Base-by-base conservation (phyloP, 2,113 vertebrate species). In the Rhegmatorhina hoffmannsi region DNA sequence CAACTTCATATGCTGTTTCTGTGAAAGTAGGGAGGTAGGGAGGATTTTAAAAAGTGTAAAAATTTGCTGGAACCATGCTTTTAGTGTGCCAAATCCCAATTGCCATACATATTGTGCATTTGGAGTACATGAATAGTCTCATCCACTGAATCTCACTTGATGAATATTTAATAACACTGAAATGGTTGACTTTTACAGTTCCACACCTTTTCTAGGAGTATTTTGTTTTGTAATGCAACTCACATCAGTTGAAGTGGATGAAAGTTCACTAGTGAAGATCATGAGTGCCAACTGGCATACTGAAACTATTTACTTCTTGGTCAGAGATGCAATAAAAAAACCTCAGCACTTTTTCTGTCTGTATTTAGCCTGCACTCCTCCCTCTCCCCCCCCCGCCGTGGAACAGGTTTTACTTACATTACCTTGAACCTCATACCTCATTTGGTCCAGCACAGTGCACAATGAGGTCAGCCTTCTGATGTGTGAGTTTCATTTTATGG, bases 91-190 rank as follows among this genome's bases (percentile, higher is more conserved):
- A 85, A 60, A 92, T 94, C 83, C 43, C 75, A 26, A 1, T 77
- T 96, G 47, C 26, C 26, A 17, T 64, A 60, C 75, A n/a, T 44
- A 18, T 11, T 87, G 59, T 40, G 29, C 46, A 9, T 79, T 68
- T 16, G 10, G 36, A 84, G 87, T 91, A 58, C 0, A 1, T 66
- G 84, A 93, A 70, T 33, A 38, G 59, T 62, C 88, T 96, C 70
- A 83, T 82, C 70, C 25, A 29, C 74, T 90, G 70, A 55, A 43
- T 94, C 69, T 91, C 90, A 67, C 47, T 21, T 87, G 87, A 87
- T 92, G 82, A 95, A 95, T 91, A 85, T 81, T 84, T 92, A 85
- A 89, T 94, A 82, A 56, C 9, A 25, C 33, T 82, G 82, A 89
- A 92, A 70, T 87, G 60, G 69, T 40, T 94, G 89, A 82, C 78